These are phyloP conservation scores for Pica pica DNA, from an alignment of 2,113 vertebrate genomes.

Conservation along the genomic window DNA sequence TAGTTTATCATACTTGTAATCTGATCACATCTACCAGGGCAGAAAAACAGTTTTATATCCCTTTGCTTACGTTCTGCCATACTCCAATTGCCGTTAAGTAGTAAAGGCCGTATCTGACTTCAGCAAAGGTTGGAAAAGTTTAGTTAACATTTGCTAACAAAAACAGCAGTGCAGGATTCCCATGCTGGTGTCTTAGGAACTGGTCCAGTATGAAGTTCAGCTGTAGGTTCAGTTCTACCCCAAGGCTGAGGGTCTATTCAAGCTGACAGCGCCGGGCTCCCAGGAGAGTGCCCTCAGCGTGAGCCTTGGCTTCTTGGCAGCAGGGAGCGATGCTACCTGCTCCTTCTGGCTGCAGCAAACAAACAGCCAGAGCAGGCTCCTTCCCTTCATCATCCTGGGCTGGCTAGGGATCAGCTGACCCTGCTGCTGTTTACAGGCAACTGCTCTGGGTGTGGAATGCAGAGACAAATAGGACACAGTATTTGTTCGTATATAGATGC, in stretches of 20 bases:
- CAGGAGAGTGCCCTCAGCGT: accelerated
- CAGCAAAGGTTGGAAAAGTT: neutral
- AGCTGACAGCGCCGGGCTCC: accelerated
- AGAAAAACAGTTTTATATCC: constrained; percentile 38
- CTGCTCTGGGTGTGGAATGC: neutral
- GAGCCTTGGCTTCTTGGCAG: neutral
- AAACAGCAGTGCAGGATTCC: neutral
- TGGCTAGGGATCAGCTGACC: neutral
- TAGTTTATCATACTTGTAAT: constrained; percentile 26
- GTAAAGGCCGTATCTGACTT: neutral
- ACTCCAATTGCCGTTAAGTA: neutral
- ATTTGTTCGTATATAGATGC: neutral
- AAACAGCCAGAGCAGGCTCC: neutral
- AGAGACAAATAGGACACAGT: neutral
- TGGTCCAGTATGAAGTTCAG: neutral
- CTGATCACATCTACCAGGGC: neutral
- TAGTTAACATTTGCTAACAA: neutral
- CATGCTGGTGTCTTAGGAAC: neutral
- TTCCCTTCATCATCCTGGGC: neutral
- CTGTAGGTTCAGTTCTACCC: neutral
- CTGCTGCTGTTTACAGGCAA: too few species aligned
- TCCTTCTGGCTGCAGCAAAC: neutral
- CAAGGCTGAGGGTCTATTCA: neutral
- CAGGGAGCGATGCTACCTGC: neutral
- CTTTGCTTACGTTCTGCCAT: neutral